Base-by-base conservation (phyloP, 92 coral and sea anemone genomes). In the Epizoanthus rinbou region DNA sequence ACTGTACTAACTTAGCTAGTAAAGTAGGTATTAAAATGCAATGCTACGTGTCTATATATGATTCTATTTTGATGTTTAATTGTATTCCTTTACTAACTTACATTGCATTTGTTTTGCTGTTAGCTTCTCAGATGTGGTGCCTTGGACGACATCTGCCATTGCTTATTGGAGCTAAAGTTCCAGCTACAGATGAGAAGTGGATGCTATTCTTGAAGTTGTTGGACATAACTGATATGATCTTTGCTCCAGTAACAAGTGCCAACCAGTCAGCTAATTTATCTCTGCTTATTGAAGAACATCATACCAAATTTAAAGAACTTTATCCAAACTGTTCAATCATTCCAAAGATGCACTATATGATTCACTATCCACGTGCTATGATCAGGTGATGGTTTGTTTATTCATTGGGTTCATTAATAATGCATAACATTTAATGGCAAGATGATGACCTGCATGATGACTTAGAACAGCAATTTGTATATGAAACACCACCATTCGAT, bases 311-410 rank as follows among this genome's bases (percentile, higher is more conserved):
- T 85, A 86, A 82, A 41, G 33, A 67, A 18, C 43, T 88, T 6
- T 91, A 91, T 79, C 95, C 92, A 8, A 62, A 85, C 59, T 59
- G 82, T 72, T 85, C 94, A 3, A 69, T 88, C 14, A 87, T 87
- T 6, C 93, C 93, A 8, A 76, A 90, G 82, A 90, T 90, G 93
- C 93, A 90, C 53, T 86, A 89, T 65, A 82, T 90, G 56, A 28
- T 89, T 37, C 90, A 89, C 76, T 89, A 89, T 57, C 90, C 87
- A 6, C 64, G 80, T 18, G 82, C 90, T 50, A 89, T 89, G 84
- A 16, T 83, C 3, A 83, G 91, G 89, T 90, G 23, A 39, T 39
- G 6, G 4, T 39, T 39, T 39, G 45, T 39, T 39, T 39, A 8
- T 39, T 4, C 45, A 39, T 39, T 39, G 6, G n/a, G n/a, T n/a